Evolutionary conservation across 2,113 vertebrate species (phyloP).

Genomic region (Ascaphus truei): DNA sequence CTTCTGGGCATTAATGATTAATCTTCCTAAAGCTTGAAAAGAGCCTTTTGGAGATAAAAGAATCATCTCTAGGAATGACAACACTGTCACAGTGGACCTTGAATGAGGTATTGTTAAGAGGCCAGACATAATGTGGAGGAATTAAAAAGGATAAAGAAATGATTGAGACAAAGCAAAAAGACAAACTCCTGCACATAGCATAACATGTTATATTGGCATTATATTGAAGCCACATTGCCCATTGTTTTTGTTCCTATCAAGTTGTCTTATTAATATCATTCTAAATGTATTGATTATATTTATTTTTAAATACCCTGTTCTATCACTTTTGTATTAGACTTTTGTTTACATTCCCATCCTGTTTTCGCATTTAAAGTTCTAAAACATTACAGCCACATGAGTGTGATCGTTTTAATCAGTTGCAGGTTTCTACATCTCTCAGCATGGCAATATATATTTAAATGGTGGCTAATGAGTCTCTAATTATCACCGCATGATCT

Average conservation of each 20-base stretch:
- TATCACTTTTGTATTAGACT: no score
- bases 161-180: background rate
- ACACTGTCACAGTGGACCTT: constrained; percentile 1
- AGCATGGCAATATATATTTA: background rate
- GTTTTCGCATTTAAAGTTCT: no score
- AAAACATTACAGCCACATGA: no score
- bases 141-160: background rate
- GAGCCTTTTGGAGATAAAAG: constrained; percentile 20
- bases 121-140: background rate
- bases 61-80: constrained; percentile 28
- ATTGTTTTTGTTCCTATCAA: no score
- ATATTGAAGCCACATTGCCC: no score
- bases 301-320: no score
- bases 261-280: no score
- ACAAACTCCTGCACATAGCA: background rate
- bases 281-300: no score
- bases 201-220: background rate
- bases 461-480: background rate
- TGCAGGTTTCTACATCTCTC: background rate
- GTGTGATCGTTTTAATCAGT: background rate
- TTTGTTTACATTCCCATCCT: no score
- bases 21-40: constrained; percentile 23
- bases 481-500: background rate
- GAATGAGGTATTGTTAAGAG: constrained; percentile 6
- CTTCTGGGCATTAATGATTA: constrained; percentile 12